Conservation (phyloP, 2,888 invertebrate species). For the Ormia ochracea region DNA sequence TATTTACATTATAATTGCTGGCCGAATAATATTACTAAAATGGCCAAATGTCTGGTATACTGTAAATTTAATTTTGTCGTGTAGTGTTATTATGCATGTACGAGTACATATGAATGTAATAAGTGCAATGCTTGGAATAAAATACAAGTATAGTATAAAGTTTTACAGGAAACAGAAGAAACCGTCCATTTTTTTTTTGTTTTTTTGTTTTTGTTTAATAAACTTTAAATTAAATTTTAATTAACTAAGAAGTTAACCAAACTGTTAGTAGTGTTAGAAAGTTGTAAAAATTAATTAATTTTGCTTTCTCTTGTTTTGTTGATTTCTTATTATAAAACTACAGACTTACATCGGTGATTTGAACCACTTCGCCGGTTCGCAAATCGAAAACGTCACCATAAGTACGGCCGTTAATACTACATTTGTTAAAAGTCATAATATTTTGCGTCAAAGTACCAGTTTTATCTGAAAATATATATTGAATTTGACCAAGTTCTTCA, state of each 20-base stretch:
- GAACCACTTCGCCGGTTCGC: conserved; percentile 90
- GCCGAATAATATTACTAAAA: no score
- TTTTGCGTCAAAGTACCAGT: conserved; percentile 99
- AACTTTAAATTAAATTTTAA: no score
- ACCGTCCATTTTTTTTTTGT: no score
- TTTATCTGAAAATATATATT: conserved; percentile 99
- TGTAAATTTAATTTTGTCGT: no score
- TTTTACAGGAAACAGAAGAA: no score
- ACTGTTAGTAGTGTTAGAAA: not conserved
- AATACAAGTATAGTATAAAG: no score
- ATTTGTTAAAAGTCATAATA: conserved; percentile 99
- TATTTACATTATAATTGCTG: no score
- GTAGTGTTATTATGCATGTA: no score
- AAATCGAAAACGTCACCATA: conserved; percentile 95
- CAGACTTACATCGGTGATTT: conserved; percentile 87
- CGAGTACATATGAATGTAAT: no score
- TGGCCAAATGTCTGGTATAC: no score
- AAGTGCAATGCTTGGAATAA: no score
- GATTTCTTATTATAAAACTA: not conserved
- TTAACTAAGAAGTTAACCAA: not conserved
- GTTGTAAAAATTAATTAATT: not conserved
- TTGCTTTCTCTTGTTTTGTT: not conserved
- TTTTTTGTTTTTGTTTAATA: no score
- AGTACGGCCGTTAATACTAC: conserved; percentile 92
- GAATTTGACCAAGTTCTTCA: conserved; percentile 98